Evolutionary conservation across 1,140 invertebrate genomes (phyloP).

Genomic region (Phenacoccus solenopsis): DNA sequence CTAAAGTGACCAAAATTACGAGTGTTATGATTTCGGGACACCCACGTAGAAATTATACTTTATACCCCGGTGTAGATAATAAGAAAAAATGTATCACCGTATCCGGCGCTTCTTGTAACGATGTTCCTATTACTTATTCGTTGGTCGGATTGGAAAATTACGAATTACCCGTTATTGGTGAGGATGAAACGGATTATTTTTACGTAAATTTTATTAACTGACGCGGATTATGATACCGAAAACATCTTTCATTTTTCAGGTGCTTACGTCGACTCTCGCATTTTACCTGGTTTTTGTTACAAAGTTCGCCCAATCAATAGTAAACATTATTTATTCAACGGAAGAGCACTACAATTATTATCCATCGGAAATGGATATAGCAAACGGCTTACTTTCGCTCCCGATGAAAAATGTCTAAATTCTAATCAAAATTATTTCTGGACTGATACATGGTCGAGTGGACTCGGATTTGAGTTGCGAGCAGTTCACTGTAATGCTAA

Average conservation of each 20-base stretch:
- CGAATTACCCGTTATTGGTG: constrained; percentile 60
- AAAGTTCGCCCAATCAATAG: constrained; percentile 48
- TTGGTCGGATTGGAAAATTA: constrained; percentile 51
- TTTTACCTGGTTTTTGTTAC: constrained; percentile 60
- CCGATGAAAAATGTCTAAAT: constrained; percentile 44
- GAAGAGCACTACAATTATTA: constrained; percentile 44
- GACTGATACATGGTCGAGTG: constrained; percentile 63
- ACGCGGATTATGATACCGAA: neutral
- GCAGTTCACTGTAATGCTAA: constrained; percentile 50
- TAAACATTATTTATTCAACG: constrained; percentile 45
- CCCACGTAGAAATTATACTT: constrained; percentile 41
- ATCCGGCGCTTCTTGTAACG: constrained; percentile 42
- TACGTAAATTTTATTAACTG: neutral
- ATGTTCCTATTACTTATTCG: constrained; percentile 52
- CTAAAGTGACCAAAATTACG: constrained; percentile 39
- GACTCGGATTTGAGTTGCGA: constrained; percentile 52
- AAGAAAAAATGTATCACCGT: constrained; percentile 45
- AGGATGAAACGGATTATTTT: constrained; percentile 31
- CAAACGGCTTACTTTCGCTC: constrained; percentile 57
- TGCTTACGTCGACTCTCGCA: constrained; percentile 57
- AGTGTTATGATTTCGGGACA: constrained; percentile 45
- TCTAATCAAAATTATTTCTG: constrained; percentile 56
- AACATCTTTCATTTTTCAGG: constrained; percentile 36
- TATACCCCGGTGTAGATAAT: constrained; percentile 47
- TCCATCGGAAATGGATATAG: constrained; percentile 64